Base-by-base conservation (phyloP, 2,888 invertebrate genomes). In the Philaethria dido region DNA sequence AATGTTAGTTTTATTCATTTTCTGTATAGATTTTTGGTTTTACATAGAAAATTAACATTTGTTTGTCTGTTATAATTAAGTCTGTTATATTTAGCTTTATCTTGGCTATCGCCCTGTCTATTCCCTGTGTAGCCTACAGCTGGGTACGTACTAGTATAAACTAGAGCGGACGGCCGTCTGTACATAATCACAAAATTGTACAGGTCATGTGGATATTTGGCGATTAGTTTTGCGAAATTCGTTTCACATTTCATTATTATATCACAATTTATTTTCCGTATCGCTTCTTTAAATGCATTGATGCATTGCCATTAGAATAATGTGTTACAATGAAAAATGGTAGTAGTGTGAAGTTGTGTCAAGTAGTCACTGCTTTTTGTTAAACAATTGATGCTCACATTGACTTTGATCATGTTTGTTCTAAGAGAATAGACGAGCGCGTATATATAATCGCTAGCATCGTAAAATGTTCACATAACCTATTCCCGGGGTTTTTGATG, bases 381-480 rank as follows among this genome's bases (percentile, higher is more conserved):
- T 81, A 79, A 77, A 80, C 75, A 72, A 63, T 72, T 70, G 62
- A 71, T 69, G 65, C 70, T 68, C 61, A 70, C 69, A 73, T 69
- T 65, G 68, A 66, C 79, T 83, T 77, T 83, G 78, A 78, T 75
- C 79, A 80, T 80, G 72, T 79, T 74, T 78, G 74, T 79, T 73
- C 78, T 72, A 76, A 73, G 69, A 77, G 74, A 73, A 52, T 71
- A 69, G 63, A 66, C 64, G 68, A 75, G 73, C 78, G 79, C 80
- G 80, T 82, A 75, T 76, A 78, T 77, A 77, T 80, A 81, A 79
- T 83, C 92, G 92, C 89, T 92, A 90, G 89, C 89, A 92, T 93
- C 93, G 93, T 93, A 92, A 92, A 92, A 93, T 93, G 93, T 93
- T 93, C 93, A 93, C 92, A 92, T 92, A 83, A 91, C 92, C 92